Conservation (phyloP, 2,797 vertebrate genomes). For the Tolypeutes matacus region DNA sequence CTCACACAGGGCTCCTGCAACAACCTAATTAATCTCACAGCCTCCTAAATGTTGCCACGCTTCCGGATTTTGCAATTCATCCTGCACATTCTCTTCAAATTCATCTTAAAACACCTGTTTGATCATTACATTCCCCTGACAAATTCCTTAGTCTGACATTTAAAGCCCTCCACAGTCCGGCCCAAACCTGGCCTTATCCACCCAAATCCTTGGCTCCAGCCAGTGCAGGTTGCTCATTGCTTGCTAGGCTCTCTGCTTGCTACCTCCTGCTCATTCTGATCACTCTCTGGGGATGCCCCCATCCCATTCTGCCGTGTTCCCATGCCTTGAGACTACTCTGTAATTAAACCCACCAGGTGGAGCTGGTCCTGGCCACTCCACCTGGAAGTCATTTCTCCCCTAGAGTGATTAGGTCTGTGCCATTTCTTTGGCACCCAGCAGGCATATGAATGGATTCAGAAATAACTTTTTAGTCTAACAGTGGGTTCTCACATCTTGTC, state of each 20-base stretch:
- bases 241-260: not conserved
- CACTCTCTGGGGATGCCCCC: not conserved
- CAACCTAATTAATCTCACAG: conserved; percentile 75
- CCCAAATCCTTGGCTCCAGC: not conserved
- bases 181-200: conserved; percentile 15
- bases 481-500: not conserved
- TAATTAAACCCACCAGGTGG: conserved; percentile 70
- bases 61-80: conserved; percentile 74
- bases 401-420: not conserved
- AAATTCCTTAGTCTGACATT: conserved; percentile 73
- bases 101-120: conserved; percentile 82
- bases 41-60: conserved; percentile 63
- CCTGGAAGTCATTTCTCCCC: conserved; percentile 44
- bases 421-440: conserved; percentile 52
- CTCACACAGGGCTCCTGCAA: conserved; percentile 60
- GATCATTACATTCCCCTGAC: conserved; percentile 70
- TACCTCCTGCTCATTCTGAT: not conserved
- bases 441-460: not conserved
- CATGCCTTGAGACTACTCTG: not conserved
- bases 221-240: not conserved
- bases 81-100: conserved; percentile 62
- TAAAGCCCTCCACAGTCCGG: conserved; percentile 70
- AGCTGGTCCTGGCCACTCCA: conserved; percentile 58
- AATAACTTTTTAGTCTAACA: not conserved
- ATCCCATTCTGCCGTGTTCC: not conserved